Conservation (phyloP, 2,113 vertebrate species). For the Noturus placidus region DNA sequence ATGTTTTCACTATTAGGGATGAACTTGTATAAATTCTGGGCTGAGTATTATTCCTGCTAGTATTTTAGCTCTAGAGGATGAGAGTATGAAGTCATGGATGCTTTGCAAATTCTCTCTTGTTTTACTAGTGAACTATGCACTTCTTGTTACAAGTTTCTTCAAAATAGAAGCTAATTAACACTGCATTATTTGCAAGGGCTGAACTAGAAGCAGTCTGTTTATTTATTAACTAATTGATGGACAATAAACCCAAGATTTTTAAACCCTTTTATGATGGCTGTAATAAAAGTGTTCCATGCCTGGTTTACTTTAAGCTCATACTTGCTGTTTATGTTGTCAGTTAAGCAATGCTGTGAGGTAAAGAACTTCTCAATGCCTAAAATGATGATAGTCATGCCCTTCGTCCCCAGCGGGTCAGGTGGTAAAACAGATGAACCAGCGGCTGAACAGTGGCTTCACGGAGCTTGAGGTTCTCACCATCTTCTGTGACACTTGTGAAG, state of each 20-base stretch:
- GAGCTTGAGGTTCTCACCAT: conserved; percentile 88
- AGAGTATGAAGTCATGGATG: neutral
- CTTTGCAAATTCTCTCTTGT: neutral
- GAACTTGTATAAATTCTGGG: neutral
- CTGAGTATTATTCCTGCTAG: neutral
- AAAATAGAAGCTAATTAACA: neutral
- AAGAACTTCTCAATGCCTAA: neutral
- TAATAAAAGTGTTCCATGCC: neutral
- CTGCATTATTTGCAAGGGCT: neutral
- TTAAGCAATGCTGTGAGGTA: neutral
- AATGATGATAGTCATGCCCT: neutral
- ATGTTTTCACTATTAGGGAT: neutral
- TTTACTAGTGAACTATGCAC: neutral
- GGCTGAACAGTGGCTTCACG: conserved; percentile 85
- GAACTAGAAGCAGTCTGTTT: neutral
- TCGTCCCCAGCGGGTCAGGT: conserved; percentile 86
- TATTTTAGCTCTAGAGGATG: neutral
- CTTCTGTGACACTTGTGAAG: conserved; percentile 94
- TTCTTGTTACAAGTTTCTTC: neutral
- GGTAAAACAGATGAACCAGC: conserved; percentile 97
- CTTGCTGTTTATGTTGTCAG: neutral
- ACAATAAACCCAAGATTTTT: neutral
- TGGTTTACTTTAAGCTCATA: neutral
- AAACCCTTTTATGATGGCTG: neutral
- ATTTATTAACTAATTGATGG: neutral